phyloP scores from a whole-genome alignment of 2,888 invertebrate species.

The Oscheius myriophilus region DNA sequence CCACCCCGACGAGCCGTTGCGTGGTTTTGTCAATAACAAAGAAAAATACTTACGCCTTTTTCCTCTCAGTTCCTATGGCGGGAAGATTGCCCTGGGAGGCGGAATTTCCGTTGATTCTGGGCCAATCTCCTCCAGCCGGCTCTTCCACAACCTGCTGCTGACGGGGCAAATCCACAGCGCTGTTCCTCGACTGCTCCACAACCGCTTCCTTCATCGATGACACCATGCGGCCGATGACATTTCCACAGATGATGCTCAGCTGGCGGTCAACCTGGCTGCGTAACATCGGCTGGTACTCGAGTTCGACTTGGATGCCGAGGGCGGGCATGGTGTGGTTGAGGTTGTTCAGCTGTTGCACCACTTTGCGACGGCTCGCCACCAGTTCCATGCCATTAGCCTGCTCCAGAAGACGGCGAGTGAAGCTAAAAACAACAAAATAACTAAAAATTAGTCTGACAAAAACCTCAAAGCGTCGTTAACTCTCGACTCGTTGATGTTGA shows the following conservation, averaged over 20 bases:
- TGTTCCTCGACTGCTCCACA: background rate
- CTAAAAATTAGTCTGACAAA: background rate
- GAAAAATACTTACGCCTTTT: slow-evolving; percentile 33
- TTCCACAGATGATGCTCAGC: slow-evolving; percentile 35
- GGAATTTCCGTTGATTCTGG: slow-evolving; percentile 8
- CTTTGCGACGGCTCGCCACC: slow-evolving; percentile 59
- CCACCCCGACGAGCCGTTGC: too few species aligned
- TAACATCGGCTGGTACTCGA: slow-evolving; percentile 51
- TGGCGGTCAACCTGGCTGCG: slow-evolving; percentile 46
- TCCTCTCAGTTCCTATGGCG: slow-evolving; percentile 55
- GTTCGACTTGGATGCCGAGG: slow-evolving; percentile 53
- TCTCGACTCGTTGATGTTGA: slow-evolving; percentile 52
- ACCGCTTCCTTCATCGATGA: slow-evolving; percentile 22
- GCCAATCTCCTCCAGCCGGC: slow-evolving; percentile 9
- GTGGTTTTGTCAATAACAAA: background rate
- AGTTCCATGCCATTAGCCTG: slow-evolving; percentile 59
- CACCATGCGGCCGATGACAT: slow-evolving; percentile 36
- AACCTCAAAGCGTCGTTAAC: slow-evolving; percentile 59
- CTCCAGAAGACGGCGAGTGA: slow-evolving; percentile 57
- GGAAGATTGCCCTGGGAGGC: slow-evolving; percentile 31
- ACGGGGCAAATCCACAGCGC: background rate
- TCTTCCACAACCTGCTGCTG: background rate
- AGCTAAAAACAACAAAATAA: slow-evolving; percentile 36
- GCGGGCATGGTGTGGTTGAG: slow-evolving; percentile 62
- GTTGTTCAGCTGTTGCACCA: slow-evolving; percentile 59